Conservation (phyloP, 2,113 vertebrate genomes). For the Atherinomorus stipes region DNA sequence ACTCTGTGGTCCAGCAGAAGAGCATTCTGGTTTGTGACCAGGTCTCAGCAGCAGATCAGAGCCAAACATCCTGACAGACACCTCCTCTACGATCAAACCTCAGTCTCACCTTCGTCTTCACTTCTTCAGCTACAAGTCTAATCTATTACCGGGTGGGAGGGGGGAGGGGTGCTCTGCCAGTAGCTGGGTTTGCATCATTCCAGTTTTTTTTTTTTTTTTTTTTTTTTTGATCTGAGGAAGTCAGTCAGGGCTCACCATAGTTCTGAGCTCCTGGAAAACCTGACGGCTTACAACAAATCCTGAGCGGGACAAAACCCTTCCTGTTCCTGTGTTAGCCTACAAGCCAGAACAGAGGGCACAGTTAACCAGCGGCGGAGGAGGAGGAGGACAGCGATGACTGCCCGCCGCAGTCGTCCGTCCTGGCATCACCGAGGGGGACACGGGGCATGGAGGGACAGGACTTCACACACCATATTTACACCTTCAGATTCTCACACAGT, state of each 20-base stretch:
- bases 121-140: conserved; percentile 16
- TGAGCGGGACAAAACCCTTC: conserved; percentile 78
- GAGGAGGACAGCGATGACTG: not conserved
- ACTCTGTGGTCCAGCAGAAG: conserved; percentile 42
- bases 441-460: not conserved
- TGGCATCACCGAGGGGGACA: conserved; percentile 24
- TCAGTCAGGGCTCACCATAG: conserved; percentile 82
- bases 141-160: conserved; percentile 14
- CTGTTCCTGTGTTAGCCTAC: conserved; percentile 83
- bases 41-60: conserved; percentile 61
- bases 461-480: conserved; percentile 8
- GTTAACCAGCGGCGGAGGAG: conserved; percentile 49
- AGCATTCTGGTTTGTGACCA: not conserved
- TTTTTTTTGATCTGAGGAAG: conserved; percentile 47
- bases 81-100: conserved; percentile 32
- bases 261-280: conserved; percentile 83
- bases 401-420: conserved; percentile 17
- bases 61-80: conserved; percentile 51
- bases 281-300: conserved; percentile 83
- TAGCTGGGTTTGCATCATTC: conserved; percentile 72
- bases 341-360: conserved; percentile 78
- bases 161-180: conserved; percentile 57
- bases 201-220: too few species aligned
- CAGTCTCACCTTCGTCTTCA: conserved; percentile 30
- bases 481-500: conserved; percentile 15